phyloP scores from a whole-genome alignment of 2,113 vertebrate genomes.

The Cnemophilus loriae region DNA sequence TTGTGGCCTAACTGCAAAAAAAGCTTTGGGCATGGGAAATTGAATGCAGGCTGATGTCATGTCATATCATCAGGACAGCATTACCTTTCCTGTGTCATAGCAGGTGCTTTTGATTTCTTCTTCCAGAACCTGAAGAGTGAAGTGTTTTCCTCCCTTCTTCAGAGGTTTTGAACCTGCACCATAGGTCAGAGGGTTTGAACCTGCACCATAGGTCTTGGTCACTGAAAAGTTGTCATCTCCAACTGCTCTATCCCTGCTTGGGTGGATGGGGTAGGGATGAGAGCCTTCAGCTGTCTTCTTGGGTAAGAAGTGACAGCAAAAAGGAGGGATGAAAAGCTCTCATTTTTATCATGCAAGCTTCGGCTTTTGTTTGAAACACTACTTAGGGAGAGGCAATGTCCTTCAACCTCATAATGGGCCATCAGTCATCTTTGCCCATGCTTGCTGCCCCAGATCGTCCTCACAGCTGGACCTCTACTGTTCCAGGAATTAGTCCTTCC shows the following conservation, averaged over 20 bases:
- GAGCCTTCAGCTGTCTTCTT: neutral
- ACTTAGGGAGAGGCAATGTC: neutral
- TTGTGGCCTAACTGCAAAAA: neutral
- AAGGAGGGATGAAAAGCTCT: neutral
- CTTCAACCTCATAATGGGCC: neutral
- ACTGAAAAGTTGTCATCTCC: neutral
- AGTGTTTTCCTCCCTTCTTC: neutral
- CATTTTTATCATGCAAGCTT: neutral
- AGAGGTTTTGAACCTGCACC: neutral
- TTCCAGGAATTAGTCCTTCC: neutral
- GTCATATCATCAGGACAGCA: neutral
- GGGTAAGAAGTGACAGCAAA: neutral
- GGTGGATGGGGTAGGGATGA: neutral
- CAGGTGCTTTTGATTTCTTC: neutral
- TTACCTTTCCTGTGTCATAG: neutral
- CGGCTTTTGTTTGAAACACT: neutral
- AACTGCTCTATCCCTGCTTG: neutral
- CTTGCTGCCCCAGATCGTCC: neutral
- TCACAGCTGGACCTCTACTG: neutral
- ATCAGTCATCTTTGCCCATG: neutral
- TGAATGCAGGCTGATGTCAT: neutral
- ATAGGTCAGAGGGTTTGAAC: neutral
- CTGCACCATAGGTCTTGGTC: neutral
- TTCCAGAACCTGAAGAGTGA: neutral
- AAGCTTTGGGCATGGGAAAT: neutral